Base-by-base conservation (phyloP, 2,888 invertebrate genomes). In the Scaptodrosophila latifasciaeformis region DNA sequence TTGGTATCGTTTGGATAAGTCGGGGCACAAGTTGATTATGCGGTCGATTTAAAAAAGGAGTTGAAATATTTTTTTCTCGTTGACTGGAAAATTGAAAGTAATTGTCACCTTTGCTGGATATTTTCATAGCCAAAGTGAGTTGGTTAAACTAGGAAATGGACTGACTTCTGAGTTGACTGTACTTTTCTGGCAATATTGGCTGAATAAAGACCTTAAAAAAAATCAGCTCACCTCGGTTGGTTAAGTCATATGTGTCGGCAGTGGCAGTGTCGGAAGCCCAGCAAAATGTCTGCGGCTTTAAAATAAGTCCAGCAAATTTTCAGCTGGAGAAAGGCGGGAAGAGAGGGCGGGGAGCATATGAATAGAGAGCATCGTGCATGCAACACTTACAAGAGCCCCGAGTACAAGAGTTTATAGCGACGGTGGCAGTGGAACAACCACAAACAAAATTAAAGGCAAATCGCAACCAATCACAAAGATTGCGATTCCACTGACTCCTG, bases 381-480 rank as follows among this genome's bases (percentile, higher is more conserved):
- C 71, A 74, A 72, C 72, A 74, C 76, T 74, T 76, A 67, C 40
- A 57, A 60, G 53, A 53, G 24, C 9, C 15, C 17, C 9, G 12
- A 13, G 42, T 42, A 10, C 10, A 10, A 12, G 19, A 10, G 42
- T 21, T 5, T 27, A 6, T 19, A 21, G 13, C 18, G 18, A 19
- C 35, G 27, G 10, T 47, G 47, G 27, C 13, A 30, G 13, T 34
- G 24, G 13, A 19, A 19, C 46, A 17, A 21, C 21, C 31, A 18
- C 37, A 34, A 37, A 50, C 67, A 71, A 75, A 74, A 77, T 69
- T 69, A 69, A 75, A 77, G 67, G 78, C 75, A 75, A 75, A 75
- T 76, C 71, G 78, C 71, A 76, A 70, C 75, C 75, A 76, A 76
- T 76, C 75, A 75, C 69, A 77, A 67, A 78, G 78, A 76, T 76